These are phyloP conservation scores for Chrysotoxum bicinctum DNA, from an alignment of 2,888 invertebrate genomes.

Conservation along the genomic window DNA sequence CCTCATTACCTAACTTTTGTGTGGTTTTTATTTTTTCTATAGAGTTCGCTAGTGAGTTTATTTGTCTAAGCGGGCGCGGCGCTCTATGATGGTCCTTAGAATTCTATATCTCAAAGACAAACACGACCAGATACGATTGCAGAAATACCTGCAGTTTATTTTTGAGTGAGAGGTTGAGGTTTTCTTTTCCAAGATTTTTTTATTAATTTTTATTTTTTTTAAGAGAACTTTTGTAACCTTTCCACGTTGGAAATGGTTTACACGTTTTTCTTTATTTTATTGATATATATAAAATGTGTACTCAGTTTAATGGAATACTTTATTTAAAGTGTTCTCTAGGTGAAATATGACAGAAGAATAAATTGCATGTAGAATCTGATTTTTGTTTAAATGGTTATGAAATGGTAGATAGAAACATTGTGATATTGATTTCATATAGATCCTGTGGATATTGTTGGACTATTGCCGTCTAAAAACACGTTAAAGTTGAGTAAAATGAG, in stretches of 20 bases:
- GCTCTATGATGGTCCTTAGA: conserved; percentile 16
- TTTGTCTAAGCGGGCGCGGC: conserved; percentile 31
- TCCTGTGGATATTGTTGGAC: too few species aligned
- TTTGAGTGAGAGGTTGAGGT: conserved; percentile 45
- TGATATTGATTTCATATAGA: too few species aligned
- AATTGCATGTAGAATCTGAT: background rate
- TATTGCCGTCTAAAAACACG: too few species aligned
- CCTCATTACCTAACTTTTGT: conserved; percentile 15
- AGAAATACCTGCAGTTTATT: conserved; percentile 14
- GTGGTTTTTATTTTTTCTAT: background rate
- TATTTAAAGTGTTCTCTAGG: conserved; percentile 2
- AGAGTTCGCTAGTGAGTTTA: conserved; percentile 23
- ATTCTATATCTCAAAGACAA: conserved; percentile 28
- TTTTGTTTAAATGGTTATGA: background rate
- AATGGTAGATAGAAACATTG: too few species aligned
- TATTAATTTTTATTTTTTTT: conserved; percentile 5
- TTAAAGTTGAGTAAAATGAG: too few species aligned
- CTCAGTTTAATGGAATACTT: conserved; percentile 29
- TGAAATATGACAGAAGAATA: background rate
- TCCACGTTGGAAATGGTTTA: background rate
- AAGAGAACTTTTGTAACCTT: conserved; percentile 7
- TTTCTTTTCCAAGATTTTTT: conserved; percentile 5
- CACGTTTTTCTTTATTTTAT: background rate
- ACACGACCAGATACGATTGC: conserved; percentile 8
- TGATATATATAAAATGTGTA: conserved; percentile 27